phyloP scores from a whole-genome alignment of 2,797 vertebrate genomes.

The Notolabrus celidotus region DNA sequence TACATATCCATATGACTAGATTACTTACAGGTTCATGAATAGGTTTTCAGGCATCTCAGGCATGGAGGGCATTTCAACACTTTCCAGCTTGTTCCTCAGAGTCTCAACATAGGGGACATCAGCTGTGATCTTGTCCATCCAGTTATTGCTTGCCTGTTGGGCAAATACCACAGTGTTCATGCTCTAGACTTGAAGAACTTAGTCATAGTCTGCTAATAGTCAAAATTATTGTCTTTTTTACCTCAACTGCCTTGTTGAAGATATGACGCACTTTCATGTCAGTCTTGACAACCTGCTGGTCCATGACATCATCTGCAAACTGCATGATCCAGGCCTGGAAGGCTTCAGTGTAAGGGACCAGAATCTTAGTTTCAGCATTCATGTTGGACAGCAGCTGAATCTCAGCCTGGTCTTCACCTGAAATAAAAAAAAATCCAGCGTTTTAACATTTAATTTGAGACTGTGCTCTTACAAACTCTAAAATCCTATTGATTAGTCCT shows the following conservation, averaged over 20 bases:
- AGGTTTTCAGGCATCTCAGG: constrained; percentile 92
- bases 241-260: constrained; percentile 87
- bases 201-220: neutral
- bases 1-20: neutral
- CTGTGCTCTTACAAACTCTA: neutral
- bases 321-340: constrained; percentile 74
- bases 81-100: constrained; percentile 81
- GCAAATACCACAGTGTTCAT: constrained; percentile 20
- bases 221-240: constrained; percentile 67
- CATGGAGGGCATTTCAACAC: constrained; percentile 84
- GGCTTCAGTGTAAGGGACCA: constrained; percentile 72
- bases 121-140: constrained; percentile 85
- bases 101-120: constrained; percentile 83
- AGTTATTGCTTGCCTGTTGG: constrained; percentile 87
- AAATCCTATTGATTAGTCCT: neutral
- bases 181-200: constrained; percentile 7
- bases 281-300: constrained; percentile 88
- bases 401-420: constrained; percentile 89
- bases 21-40: constrained; percentile 91
- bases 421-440: constrained; percentile 32
- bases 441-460: constrained; percentile 23
- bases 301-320: constrained; percentile 81
- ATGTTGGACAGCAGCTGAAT: constrained; percentile 88
- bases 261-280: constrained; percentile 93
- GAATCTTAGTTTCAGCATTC: constrained; percentile 84